A percentile compares a stretch with the other conserved stretches of the same genome.
Evolutionary conservation across 2,797 vertebrate genomes (phyloP).

Genomic region (Heteromormyrus szaboi): DNA sequence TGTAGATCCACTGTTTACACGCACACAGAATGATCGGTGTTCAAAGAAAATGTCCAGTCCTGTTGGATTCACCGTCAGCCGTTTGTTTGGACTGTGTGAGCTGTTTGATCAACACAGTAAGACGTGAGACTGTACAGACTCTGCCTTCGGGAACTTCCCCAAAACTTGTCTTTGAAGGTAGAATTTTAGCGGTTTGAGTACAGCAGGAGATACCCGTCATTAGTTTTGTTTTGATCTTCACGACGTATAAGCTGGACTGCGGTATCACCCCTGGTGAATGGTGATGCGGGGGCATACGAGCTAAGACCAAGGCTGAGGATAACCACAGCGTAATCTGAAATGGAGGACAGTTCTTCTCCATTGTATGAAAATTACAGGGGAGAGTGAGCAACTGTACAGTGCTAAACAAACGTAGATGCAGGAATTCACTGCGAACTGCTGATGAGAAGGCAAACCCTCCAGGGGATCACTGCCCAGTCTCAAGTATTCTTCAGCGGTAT

Average conservation of each 20-base stretch:
- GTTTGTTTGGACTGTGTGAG: slow-evolving; percentile 14
- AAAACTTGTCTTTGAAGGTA: background rate
- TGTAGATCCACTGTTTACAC: background rate
- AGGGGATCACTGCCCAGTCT: slow-evolving; percentile 9
- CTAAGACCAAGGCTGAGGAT: background rate
- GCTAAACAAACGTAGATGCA: background rate
- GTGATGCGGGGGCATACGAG: background rate
- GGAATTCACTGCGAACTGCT: background rate
- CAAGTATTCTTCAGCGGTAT: slow-evolving; percentile 29
- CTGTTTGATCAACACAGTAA: slow-evolving; percentile 22
- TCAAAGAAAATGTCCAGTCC: slow-evolving; percentile 2
- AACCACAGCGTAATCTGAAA: background rate
- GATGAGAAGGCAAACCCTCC: background rate
- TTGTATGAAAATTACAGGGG: background rate
- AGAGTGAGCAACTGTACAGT: background rate
- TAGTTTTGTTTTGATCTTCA: slow-evolving; percentile 9
- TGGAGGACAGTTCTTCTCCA: background rate
- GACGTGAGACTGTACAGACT: background rate
- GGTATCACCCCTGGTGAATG: background rate
- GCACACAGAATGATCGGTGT: background rate
- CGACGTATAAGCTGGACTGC: background rate
- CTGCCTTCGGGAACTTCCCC: background rate
- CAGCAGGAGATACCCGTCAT: background rate
- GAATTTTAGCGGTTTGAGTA: background rate
- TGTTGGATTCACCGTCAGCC: background rate